phyloP scores from a whole-genome alignment of 2,113 vertebrate species.

The Toxotes chatareus region DNA sequence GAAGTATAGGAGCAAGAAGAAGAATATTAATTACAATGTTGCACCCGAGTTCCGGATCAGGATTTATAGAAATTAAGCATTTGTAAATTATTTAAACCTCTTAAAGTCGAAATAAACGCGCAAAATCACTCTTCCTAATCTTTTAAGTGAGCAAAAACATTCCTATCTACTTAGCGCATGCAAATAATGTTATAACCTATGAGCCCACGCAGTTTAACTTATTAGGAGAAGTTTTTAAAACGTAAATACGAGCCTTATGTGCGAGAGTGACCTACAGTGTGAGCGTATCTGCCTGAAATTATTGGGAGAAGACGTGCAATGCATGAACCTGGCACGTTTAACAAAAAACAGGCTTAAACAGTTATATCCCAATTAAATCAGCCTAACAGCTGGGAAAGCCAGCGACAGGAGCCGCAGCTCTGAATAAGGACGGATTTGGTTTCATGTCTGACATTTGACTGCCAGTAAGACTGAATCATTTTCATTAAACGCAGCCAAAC shows the following conservation, averaged over 20 bases:
- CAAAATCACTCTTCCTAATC: not conserved
- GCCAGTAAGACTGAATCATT: conserved; percentile 43
- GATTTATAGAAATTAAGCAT: no score
- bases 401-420: not conserved
- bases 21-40: not conserved
- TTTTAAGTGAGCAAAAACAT: not conserved
- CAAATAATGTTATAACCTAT: not conserved
- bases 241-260: no score
- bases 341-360: not conserved
- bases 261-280: not conserved
- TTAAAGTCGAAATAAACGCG: not conserved
- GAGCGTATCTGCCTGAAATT: not conserved
- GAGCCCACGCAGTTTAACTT: not conserved
- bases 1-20: not conserved
- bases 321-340: no score
- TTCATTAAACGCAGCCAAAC: conserved; percentile 24
- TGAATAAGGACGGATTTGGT: conserved; percentile 9
- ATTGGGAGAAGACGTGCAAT: not conserved
- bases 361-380: not conserved
- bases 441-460: conserved; percentile 36
- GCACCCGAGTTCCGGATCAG: not conserved
- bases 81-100: not conserved
- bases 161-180: not conserved
- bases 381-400: conserved; percentile 14
- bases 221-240: not conserved